Conservation (phyloP, 1,140 invertebrate genomes). For the Heliothis virescens region DNA sequence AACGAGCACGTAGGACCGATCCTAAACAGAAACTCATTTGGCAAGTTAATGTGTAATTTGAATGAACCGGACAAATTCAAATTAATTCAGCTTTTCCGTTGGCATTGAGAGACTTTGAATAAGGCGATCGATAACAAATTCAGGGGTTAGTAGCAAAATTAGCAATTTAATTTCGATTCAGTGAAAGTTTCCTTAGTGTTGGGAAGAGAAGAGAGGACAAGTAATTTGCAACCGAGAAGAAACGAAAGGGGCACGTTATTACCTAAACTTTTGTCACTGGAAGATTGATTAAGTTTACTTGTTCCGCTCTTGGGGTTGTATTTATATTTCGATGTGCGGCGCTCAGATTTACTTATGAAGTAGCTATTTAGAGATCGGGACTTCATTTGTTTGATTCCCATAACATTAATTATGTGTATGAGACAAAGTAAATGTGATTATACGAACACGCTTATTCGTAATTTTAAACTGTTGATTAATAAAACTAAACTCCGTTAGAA, state of each 20-base stretch:
- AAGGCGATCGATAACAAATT: constrained; percentile 58
- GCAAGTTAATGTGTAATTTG: constrained; percentile 45
- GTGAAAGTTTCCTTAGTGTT: constrained; percentile 63
- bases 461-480: too few species aligned
- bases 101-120: constrained; percentile 47
- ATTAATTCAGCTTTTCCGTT: constrained; percentile 54
- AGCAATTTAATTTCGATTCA: constrained; percentile 69
- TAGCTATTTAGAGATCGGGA: not conserved
- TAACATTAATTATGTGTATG: too few species aligned
- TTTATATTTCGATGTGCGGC: constrained; percentile 8
- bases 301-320: constrained; percentile 23
- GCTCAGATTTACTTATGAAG: not conserved
- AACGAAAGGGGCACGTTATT: constrained; percentile 55
- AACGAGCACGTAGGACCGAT: constrained; percentile 10
- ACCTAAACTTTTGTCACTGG: constrained; percentile 58
- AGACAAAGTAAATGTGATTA: too few species aligned
- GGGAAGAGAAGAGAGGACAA: constrained; percentile 54
- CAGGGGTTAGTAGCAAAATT: constrained; percentile 64
- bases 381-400: too few species aligned
- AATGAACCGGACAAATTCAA: constrained; percentile 53
- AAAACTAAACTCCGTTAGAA: too few species aligned
- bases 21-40: constrained; percentile 47
- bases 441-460: too few species aligned
- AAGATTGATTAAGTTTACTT: constrained; percentile 62
- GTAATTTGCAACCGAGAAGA: constrained; percentile 63